These are phyloP conservation scores for Chymomyza costata DNA, from an alignment of 1,140 invertebrate genomes.

Conservation along the genomic window DNA sequence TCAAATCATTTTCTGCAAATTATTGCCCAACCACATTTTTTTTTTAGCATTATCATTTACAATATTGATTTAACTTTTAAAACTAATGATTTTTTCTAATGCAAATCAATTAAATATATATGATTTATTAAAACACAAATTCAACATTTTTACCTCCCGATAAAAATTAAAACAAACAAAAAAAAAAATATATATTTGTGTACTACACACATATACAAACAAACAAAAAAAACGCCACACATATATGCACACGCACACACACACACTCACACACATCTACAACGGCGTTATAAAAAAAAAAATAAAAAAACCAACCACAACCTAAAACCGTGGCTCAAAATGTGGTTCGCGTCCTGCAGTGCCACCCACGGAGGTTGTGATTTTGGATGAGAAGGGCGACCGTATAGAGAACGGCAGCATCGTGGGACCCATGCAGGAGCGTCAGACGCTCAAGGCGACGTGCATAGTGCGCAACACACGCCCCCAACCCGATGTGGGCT, in stretches of 20 bases:
- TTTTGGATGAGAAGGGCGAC: constrained; percentile 71
- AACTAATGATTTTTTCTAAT: constrained; percentile 12
- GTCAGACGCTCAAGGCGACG: constrained; percentile 57
- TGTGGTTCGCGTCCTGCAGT: constrained; percentile 36
- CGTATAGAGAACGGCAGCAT: constrained; percentile 61
- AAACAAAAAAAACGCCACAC: constrained; percentile 10
- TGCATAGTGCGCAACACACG: constrained; percentile 67
- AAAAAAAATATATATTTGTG: constrained; percentile 22
- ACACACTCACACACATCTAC: constrained; percentile 16
- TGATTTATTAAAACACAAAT: constrained; percentile 56
- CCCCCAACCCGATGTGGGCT: constrained; percentile 66
- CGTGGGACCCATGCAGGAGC: constrained; percentile 71
- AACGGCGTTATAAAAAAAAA: constrained; percentile 19
- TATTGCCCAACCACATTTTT: too few relatives aligned
- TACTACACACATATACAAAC: constrained; percentile 32
- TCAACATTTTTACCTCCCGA: constrained; percentile 44
- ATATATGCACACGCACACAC: constrained; percentile 11
- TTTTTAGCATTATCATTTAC: too few relatives aligned
- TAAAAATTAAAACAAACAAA: constrained; percentile 26
- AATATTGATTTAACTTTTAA: too few relatives aligned
- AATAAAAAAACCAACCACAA: constrained; percentile 2
- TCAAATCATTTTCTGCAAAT: too few relatives aligned
- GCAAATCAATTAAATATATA: constrained; percentile 22
- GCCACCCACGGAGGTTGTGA: constrained; percentile 69
- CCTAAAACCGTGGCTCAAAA: constrained; percentile 4